Evolutionary conservation across 1,140 invertebrate genomes (phyloP).

Genomic region (Cyphomyrmex costatus): DNA sequence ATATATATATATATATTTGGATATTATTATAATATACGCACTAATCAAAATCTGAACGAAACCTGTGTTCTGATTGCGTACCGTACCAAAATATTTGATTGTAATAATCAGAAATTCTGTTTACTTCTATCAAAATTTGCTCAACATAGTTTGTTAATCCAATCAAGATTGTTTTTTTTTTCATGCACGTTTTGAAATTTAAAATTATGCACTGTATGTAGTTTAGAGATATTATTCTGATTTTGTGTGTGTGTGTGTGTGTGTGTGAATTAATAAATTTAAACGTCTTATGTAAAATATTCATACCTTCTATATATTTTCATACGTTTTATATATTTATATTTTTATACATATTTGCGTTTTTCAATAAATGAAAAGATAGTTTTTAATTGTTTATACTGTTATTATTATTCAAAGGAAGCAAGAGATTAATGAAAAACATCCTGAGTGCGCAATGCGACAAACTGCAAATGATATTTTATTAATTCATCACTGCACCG

Average conservation of each 20-base stretch:
- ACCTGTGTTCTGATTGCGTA: no score
- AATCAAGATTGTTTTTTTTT: no score
- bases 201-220: not conserved
- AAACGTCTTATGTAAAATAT: not conserved
- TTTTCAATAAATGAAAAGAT: not conserved
- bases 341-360: not conserved
- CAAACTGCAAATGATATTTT: not conserved
- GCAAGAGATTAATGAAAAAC: not conserved
- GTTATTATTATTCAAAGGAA: conserved; percentile 19
- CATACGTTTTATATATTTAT: not conserved
- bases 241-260: no score
- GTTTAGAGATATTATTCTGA: not conserved
- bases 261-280: not conserved
- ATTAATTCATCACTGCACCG: not conserved
- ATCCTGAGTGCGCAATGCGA: not conserved
- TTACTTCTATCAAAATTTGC: no score
- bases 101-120: no score
- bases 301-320: no score
- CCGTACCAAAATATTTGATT: no score
- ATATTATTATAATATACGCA: no score
- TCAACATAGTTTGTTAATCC: no score
- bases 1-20: no score
- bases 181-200: not conserved
- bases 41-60: no score
- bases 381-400: not conserved